Evolutionary conservation across 2,113 vertebrate species (phyloP).

Genomic region (Gymnogyps californianus): DNA sequence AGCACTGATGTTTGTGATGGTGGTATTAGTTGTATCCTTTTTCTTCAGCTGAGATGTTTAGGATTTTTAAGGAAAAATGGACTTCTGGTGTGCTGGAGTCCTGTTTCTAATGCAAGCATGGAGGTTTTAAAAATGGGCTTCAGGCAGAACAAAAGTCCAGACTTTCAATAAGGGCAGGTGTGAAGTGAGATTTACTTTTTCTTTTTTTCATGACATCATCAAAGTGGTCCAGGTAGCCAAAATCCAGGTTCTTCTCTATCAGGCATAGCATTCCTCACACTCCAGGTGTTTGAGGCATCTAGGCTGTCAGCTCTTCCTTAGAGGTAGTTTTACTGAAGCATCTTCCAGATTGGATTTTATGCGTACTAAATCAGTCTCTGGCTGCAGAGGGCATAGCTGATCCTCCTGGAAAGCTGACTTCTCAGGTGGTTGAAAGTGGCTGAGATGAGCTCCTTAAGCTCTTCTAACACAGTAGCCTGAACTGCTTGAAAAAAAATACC

Average conservation of each 20-base stretch:
- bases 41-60: not conserved
- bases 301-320: not conserved
- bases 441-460: not conserved
- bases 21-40: not conserved
- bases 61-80: not conserved
- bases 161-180: not conserved
- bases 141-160: not conserved
- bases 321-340: not conserved
- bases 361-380: not conserved
- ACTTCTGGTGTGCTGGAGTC: not conserved
- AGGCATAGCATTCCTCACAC: not conserved
- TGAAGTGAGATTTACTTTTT: not conserved
- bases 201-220: rapidly evolving
- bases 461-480: not conserved
- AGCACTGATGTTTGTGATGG: not conserved
- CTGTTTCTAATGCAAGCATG: not conserved
- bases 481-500: not conserved
- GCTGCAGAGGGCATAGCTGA: not conserved
- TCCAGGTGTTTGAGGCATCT: not conserved
- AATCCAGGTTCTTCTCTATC: not conserved
- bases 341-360: not conserved
- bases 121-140: not conserved
- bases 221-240: not conserved
- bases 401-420: not conserved
- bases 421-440: not conserved